Evolutionary conservation across 64 coral and sea anemone species (phyloP).

Genomic region (Acropora tenuis): DNA sequence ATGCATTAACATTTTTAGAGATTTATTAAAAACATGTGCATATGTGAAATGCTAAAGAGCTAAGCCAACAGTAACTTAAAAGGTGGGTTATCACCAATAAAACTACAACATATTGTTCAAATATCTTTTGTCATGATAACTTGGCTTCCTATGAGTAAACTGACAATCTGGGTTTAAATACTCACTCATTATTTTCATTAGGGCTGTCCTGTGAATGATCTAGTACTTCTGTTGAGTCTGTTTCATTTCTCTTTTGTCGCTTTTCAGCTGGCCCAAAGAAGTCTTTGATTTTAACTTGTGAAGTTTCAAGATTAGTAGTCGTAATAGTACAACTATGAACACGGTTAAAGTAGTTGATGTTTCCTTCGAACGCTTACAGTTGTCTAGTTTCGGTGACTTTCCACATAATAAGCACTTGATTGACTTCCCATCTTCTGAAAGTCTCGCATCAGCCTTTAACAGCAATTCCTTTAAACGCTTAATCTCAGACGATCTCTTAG

Average conservation of each 20-base stretch:
- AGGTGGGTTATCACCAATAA: neutral
- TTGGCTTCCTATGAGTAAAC: constrained; percentile 2
- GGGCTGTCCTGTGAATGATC: no score
- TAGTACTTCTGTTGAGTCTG: no score
- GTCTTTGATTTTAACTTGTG: constrained; percentile 10
- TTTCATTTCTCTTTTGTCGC: neutral
- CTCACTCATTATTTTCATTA: neutral
- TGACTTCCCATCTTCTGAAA: no score
- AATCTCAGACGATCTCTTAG: no score
- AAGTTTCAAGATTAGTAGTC: constrained; percentile 11
- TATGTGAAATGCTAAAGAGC: no score
- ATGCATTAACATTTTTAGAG: no score
- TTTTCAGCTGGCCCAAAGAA: constrained; percentile 12
- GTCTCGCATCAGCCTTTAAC: no score
- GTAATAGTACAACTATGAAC: constrained; percentile 12
- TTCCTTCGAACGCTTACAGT: neutral
- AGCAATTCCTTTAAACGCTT: no score
- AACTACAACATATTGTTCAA: neutral
- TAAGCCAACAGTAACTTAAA: neutral
- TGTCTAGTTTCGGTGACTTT: no score
- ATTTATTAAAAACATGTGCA: no score
- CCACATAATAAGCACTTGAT: no score
- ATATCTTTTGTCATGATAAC: constrained; percentile 7
- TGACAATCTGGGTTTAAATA: constrained; percentile 8
- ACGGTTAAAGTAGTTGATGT: neutral